Evolutionary conservation across 2,888 invertebrate species (phyloP), one percentile per base, ranked within the genome.

Genomic region (Dolomedes plantarius): DNA sequence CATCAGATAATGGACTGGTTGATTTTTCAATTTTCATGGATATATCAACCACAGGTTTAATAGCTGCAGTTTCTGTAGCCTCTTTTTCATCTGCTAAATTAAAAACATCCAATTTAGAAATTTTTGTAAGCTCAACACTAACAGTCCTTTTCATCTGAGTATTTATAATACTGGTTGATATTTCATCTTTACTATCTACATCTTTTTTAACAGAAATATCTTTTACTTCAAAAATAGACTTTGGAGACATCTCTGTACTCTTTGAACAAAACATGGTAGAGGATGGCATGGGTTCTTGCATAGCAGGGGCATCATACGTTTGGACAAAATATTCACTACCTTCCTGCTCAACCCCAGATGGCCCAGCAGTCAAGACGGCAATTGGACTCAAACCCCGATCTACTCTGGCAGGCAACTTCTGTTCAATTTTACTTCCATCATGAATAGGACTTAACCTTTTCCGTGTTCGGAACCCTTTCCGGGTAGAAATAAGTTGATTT

Each of bases 311-410:
- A 65, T 87, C 87, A 32, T 82, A 87, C n/a, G 87, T 87, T 65
- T 83, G 76, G 5, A 82, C 77, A 75, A 83, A 83, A 62, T 74
- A 83, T 23, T 83, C 83, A 32, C 65, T 82, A 31, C 69, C 78
- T 83, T 78, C 83, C 64, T 73, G 68, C n/a, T 75, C 64, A 6
- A 87, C 9, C 23, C 75, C 83, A 16, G 72, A 67, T 27, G 87
- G 87, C 39, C 83, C 78, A 13, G 87, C 78, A 36, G 75, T 79
- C 56, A 76, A 76, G 2, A 87, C 87, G 29, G 83, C 87, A 19
- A 87, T 87, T 9, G 87, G 87, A 23, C 87, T 87, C 11, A 87
- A 29, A 1, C 87, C 87, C 5, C 46, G 29, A 62, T 87, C 87
- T 5, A 81, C 77, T 23, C 71, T 64, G 7, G 39, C 36, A 7